Evolutionary conservation across 2,113 vertebrate genomes (phyloP).

Genomic region (Megaceryle torquata): DNA sequence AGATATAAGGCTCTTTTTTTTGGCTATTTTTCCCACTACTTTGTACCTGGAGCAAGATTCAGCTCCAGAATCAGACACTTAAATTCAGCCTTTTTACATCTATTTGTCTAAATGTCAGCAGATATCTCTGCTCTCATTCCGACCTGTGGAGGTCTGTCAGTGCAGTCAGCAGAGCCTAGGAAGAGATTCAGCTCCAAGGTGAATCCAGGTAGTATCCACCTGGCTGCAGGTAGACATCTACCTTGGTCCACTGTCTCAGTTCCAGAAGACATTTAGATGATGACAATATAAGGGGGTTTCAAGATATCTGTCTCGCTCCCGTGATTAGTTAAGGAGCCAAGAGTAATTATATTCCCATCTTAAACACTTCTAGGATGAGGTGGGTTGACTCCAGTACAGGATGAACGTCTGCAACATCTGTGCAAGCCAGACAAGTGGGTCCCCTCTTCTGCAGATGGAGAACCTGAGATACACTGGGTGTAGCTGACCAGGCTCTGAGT

Average conservation of each 20-base stretch:
- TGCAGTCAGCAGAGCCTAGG: not conserved
- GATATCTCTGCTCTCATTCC: not conserved
- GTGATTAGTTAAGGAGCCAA: not conserved
- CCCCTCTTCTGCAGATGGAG: not conserved
- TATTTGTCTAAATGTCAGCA: not conserved
- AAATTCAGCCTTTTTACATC: not conserved
- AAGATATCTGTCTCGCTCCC: not conserved
- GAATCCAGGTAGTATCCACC: not conserved
- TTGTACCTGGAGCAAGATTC: not conserved
- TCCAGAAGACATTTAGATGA: not conserved
- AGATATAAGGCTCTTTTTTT: not conserved
- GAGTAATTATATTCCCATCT: not conserved
- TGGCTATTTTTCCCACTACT: not conserved
- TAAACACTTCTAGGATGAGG: not conserved
- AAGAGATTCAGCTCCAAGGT: not conserved
- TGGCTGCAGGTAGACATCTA: not conserved
- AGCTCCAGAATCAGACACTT: not conserved
- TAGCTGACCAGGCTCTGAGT: slow-evolving; percentile 25
- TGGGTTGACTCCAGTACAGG: not conserved
- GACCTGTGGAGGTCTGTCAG: not conserved
- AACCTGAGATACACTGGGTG: not conserved
- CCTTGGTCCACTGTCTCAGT: not conserved
- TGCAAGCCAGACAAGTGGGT: not conserved
- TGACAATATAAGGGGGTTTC: not conserved
- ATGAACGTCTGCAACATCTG: not conserved